Base-by-base conservation (phyloP, 1,140 invertebrate species). In the Drosophila pandora region DNA sequence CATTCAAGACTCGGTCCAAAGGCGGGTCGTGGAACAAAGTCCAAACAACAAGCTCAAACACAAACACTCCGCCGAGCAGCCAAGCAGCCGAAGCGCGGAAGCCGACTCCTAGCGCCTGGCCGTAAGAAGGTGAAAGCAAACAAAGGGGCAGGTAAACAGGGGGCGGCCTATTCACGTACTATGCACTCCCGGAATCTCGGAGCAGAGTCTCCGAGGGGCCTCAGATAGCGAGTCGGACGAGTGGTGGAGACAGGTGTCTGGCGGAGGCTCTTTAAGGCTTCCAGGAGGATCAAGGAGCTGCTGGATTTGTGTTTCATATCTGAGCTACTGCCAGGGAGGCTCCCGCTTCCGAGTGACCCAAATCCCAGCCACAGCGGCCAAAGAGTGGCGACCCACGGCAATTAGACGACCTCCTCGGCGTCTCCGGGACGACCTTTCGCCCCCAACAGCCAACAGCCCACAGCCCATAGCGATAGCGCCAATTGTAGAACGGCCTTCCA, bases 101-200 rank as follows among this genome's bases (percentile, higher is more conserved):
- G 45, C 59, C 8, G 21, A 63, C 63, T 67, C 63, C 63, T 63
- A 58, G 59, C 63, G 63, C 52, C 47, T 32, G 63, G 34, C 59
- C 63, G 52, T 67, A 63, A 67, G 61, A 60, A 65, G 41, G 58
- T 45, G 50, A 63, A 67, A 63, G 34, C 47, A 67, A 67, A 63
- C 63, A 67, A 50, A 63, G 63, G 59, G 63, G 49, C 58, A 62
- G 45, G 45, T 62, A 41, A 63, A 21, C 32, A 25, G 30, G 12
- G 22, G 54, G 55, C 57, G 30, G 5, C 13, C 4, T 21, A 64
- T 64, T 64, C 45, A 25, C 39, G 45, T 6, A n/a, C n/a, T n/a
- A n/a, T 41, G 63, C 58, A 63, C 43, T 64, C 17, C 43, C 43
- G 17, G 21, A 45, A 22, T 3, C 21, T 45, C 5, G 6, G 23